These are phyloP conservation scores for Mycetomoellerius zeteki DNA, from an alignment of 1,140 invertebrate genomes.

Conservation along the genomic window DNA sequence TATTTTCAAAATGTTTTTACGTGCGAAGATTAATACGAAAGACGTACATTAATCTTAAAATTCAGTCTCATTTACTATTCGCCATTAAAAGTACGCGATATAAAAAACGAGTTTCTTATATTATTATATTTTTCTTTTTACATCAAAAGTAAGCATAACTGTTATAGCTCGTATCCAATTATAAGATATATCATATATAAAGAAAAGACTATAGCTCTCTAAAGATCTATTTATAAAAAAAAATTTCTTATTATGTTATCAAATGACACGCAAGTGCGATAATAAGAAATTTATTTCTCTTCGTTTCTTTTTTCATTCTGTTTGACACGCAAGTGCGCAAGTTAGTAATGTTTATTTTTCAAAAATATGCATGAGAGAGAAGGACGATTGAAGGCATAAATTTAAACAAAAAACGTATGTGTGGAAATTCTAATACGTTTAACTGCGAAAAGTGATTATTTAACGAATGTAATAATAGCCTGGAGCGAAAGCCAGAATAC, in stretches of 20 bases:
- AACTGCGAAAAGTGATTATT: conserved; percentile 56
- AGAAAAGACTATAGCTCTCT: not conserved
- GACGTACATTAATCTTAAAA: not conserved
- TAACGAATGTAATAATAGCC: conserved; percentile 31
- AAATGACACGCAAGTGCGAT: not conserved
- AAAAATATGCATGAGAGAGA: not conserved
- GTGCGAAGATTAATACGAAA: not conserved
- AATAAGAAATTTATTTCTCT: not conserved
- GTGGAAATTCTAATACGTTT: not conserved
- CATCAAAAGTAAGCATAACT: not conserved
- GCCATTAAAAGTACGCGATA: too few species aligned
- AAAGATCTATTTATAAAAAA: not conserved
- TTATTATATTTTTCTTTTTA: not conserved
- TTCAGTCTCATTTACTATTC: not conserved
- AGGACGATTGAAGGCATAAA: not conserved
- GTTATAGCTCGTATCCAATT: not conserved
- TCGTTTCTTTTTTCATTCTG: not conserved
- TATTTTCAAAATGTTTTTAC: not conserved
- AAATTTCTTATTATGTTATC: not conserved
- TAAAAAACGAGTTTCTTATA: too few species aligned
- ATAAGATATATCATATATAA: too few species aligned
- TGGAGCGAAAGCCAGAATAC: conserved; percentile 67
- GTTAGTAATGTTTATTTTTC: not conserved
- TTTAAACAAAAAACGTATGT: not conserved
- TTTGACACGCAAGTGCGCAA: not conserved